Percentiles rank a stretch among this genome's conserved stretches.
These are phyloP conservation scores for Ciconia nigra DNA, from an alignment of 2,797 vertebrate species.

Conservation along the genomic window DNA sequence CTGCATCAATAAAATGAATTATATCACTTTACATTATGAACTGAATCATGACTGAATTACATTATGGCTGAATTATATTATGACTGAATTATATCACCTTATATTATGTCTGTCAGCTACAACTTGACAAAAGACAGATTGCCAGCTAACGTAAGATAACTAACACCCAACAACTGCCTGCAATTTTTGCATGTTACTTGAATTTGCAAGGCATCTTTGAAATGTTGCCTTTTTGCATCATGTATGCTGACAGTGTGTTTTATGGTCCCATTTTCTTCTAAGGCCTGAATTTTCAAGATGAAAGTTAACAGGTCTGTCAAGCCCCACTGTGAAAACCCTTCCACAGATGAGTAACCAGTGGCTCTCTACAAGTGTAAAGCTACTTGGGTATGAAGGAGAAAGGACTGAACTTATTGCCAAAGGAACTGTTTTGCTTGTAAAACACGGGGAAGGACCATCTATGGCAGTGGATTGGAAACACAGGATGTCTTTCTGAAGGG, in stretches of 20 bases:
- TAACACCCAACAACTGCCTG: neutral
- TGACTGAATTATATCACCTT: neutral
- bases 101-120: neutral
- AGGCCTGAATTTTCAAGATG: slow-evolving; percentile 52
- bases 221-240: neutral
- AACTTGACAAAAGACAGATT: neutral
- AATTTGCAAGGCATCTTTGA: slow-evolving; percentile 52
- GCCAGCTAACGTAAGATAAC: neutral
- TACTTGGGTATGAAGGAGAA: neutral
- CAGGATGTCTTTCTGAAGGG: neutral
- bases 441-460: neutral
- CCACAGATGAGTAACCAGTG: neutral
- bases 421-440: slow-evolving; percentile 33
- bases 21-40: neutral
- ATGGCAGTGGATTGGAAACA: neutral
- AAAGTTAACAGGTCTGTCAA: neutral
- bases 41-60: neutral
- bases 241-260: neutral
- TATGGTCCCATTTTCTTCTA: slow-evolving; percentile 26
- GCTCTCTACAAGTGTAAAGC: neutral
- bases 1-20: neutral
- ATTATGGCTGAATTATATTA: neutral
- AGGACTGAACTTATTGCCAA: slow-evolving; percentile 25
- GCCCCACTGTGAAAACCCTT: neutral
- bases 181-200: slow-evolving; percentile 35